A percentile compares a stretch with the other conserved stretches of the same genome.
Conservation (phyloP, 2,797 vertebrate genomes). For the Esox masquinongy region DNA sequence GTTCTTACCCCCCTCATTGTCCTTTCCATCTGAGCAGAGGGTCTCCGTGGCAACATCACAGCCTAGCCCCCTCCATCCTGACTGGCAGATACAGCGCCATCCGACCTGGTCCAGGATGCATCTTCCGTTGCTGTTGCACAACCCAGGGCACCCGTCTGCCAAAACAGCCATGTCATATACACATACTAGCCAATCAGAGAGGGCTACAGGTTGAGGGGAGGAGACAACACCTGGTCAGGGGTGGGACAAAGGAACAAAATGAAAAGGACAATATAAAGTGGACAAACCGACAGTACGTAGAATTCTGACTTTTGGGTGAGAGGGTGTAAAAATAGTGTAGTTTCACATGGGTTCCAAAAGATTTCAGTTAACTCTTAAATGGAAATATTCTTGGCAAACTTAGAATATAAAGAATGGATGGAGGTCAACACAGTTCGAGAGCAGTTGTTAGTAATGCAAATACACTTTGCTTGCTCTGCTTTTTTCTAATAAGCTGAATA, state of each 20-base stretch:
- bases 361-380: background rate
- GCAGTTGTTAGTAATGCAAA: background rate
- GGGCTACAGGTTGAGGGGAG: slow-evolving; percentile 19
- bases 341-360: slow-evolving; percentile 87
- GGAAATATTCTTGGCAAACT: background rate
- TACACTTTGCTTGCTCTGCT: background rate
- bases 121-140: slow-evolving; percentile 98
- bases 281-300: slow-evolving; percentile 21
- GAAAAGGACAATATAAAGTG: slow-evolving; percentile 38
- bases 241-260: background rate
- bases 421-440: background rate
- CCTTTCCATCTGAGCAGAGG: slow-evolving; percentile 94
- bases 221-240: slow-evolving; percentile 29
- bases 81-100: slow-evolving; percentile 98
- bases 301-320: slow-evolving; percentile 82
- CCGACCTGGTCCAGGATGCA: slow-evolving; percentile 97
- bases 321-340: slow-evolving; percentile 79
- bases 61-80: slow-evolving; percentile 94
- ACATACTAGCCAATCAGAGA: slow-evolving; percentile 42
- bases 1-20: slow-evolving; percentile 95
- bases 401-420: background rate
- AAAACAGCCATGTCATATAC: slow-evolving; percentile 69
- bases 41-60: slow-evolving; percentile 98
- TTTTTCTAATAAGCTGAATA: background rate
- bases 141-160: slow-evolving; percentile 96